Evolutionary conservation across 2,888 invertebrate species (phyloP).

Genomic region (Tiliacea aurago): DNA sequence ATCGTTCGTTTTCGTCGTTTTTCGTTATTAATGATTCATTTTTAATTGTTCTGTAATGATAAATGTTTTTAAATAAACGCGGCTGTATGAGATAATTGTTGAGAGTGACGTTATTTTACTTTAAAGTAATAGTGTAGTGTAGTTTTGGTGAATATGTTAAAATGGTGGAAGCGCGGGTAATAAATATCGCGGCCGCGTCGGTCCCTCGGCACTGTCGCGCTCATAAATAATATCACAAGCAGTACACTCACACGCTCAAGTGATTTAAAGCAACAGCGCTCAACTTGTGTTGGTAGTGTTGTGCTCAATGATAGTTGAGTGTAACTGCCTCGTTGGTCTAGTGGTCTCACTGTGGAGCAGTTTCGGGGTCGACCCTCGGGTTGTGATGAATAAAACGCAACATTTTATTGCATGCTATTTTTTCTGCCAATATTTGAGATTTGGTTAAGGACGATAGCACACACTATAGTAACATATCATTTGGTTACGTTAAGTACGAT

Average conservation of each 20-base stretch:
- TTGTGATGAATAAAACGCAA: neutral
- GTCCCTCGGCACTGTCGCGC: slow-evolving; percentile 1
- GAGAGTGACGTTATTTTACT: neutral
- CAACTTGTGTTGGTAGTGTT: too few species aligned
- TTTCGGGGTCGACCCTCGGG: neutral
- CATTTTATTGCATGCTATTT: neutral
- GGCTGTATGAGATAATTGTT: neutral
- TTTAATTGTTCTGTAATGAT: too few species aligned
- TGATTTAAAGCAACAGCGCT: neutral
- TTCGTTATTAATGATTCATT: too few species aligned
- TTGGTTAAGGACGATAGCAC: too few species aligned
- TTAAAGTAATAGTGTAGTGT: neutral
- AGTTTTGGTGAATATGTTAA: too few species aligned
- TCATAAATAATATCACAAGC: slow-evolving; percentile 16
- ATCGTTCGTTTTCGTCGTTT: too few species aligned
- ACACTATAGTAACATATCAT: too few species aligned
- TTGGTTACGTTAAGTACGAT: neutral
- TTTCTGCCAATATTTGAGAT: neutral
- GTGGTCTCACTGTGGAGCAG: neutral
- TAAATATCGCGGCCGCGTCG: neutral
- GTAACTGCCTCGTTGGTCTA: neutral
- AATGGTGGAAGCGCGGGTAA: neutral
- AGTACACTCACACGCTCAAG: slow-evolving; percentile 6
- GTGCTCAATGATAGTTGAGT: neutral
- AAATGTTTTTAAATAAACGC: neutral